Base-by-base conservation (phyloP, 1,140 invertebrate genomes). In the Zaprionus davidi region DNA sequence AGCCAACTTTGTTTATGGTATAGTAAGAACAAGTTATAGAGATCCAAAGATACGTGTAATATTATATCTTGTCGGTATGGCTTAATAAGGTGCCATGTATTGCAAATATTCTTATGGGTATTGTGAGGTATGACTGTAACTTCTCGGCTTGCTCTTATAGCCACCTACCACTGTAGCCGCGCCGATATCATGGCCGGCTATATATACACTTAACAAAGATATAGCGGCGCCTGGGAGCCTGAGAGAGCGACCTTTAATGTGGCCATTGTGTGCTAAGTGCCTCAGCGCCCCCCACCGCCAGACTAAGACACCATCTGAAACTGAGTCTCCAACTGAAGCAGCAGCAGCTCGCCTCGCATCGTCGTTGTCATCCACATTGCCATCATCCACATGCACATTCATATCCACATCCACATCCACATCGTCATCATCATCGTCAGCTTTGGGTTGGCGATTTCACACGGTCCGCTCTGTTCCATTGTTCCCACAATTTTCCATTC, bases 401-500 rank as follows among this genome's bases (percentile, higher is more conserved):
- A 38, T 15, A 38, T 38, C n/a, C 41, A 46, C 66, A 34, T 64
- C 38, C 24, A 31, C 26, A 63, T 77, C 55, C n/a, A 44, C 68
- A 15, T 22, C 28, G 15, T 46, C 66, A 49, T 49, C 66, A 49
- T 59, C 66, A 15, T 46, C 73, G 66, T 77, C 34, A 81, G 56
- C 69, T 68, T 56, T 83, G 81, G 81, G 81, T 58, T 84, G 78
- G 81, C 72, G 51, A 79, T 60, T 88, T 88, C 85, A 76, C 85
- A 88, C 85, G 85, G 81, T 88, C 67, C 67, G 69, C 76, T 46
- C 41, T 7, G 71, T 65, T 76, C 71, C 81, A 84, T 90, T 85
- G 81, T 88, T 88, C 85, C 84, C 85, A 88, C 85, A 88, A 90
- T 90, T 90, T 90, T 90, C 85, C 85, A 90, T 90, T 88, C 85